Percentiles rank a stretch among this genome's conserved stretches.
These are phyloP conservation scores for Laterallus jamaicensis DNA, from an alignment of 2,113 vertebrate genomes.

Conservation along the genomic window DNA sequence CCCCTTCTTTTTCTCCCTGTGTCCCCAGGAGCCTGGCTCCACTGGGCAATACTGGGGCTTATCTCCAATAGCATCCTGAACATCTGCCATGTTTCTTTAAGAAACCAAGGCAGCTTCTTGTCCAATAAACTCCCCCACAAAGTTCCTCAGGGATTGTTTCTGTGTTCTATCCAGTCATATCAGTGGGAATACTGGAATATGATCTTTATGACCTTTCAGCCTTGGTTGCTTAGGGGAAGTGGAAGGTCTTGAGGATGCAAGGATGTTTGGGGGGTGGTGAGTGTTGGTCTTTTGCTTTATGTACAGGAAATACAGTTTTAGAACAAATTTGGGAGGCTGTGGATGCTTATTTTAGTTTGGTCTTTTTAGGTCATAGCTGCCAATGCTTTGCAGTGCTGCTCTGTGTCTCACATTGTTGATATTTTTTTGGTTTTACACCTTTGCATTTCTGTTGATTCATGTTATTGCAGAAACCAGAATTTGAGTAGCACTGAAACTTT, in stretches of 20 bases:
- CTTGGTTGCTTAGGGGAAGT: neutral
- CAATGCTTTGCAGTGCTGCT: neutral
- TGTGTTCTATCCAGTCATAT: neutral
- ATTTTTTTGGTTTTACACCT: neutral
- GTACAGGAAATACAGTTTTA: neutral
- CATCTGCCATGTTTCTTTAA: neutral
- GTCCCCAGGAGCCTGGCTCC: neutral
- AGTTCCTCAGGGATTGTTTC: neutral
- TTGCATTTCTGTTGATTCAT: neutral
- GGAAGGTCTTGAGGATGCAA: neutral
- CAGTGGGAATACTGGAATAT: fast-evolving
- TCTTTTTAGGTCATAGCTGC: neutral
- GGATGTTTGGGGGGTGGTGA: neutral
- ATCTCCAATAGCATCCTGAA: neutral
- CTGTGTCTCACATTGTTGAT: fast-evolving
- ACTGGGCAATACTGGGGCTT: neutral
- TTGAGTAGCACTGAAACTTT: neutral
- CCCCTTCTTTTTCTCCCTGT: neutral
- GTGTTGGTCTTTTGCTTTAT: neutral
- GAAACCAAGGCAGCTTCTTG: neutral
- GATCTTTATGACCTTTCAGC: neutral
- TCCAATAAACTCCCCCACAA: neutral
- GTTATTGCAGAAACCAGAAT: neutral
- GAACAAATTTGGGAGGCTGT: neutral
- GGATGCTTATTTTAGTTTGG: neutral